A percentile compares a stretch with the other conserved stretches of the same genome.
Conservation (phyloP, 2,113 vertebrate species). For the Centrocercus urophasianus region DNA sequence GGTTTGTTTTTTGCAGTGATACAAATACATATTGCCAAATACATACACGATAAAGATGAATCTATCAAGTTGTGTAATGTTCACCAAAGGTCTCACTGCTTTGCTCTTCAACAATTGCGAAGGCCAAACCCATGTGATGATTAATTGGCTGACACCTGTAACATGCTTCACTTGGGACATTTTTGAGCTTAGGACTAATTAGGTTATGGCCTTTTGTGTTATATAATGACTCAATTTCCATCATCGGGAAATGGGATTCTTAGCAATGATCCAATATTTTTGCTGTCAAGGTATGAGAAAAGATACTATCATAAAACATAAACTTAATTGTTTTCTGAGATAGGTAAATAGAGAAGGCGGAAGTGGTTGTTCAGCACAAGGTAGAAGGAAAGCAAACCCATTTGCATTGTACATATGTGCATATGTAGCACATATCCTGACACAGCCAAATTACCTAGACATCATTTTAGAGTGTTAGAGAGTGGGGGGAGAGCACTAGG, state of each 20-base stretch:
- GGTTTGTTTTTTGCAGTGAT: neutral
- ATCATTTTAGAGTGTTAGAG: neutral
- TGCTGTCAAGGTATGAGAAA: neutral
- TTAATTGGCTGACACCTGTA: neutral
- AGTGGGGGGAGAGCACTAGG: neutral
- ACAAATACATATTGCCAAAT: neutral
- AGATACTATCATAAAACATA: neutral
- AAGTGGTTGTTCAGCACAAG: neutral
- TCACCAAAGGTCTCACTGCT: neutral
- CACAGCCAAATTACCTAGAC: neutral
- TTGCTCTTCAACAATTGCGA: neutral
- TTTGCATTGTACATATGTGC: rapidly evolving
- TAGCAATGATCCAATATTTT: neutral
- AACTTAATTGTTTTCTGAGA: neutral
- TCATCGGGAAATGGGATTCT: neutral
- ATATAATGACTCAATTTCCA: neutral
- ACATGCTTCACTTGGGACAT: neutral
- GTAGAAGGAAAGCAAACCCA: neutral
- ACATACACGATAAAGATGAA: neutral
- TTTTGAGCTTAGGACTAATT: neutral
- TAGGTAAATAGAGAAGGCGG: neutral
- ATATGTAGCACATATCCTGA: neutral
- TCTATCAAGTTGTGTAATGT: neutral
- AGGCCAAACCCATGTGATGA: neutral
- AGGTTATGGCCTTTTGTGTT: neutral